Base-by-base conservation (phyloP, 1,140 invertebrate genomes). In the Monochamus saltuarius region DNA sequence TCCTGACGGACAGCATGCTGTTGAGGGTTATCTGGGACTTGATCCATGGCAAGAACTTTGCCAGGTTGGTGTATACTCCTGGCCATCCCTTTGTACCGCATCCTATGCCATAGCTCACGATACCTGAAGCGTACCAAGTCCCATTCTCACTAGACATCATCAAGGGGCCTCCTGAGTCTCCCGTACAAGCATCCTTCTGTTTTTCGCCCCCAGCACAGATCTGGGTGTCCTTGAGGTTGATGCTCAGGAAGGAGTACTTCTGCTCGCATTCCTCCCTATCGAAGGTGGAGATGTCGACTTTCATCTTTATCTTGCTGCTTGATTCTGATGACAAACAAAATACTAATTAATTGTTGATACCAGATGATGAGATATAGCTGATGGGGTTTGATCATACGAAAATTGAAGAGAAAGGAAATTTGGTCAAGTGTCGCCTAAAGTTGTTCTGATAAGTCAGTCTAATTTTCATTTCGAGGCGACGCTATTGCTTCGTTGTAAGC, bases 151-250 rank as follows among this genome's bases (percentile, higher is more conserved):
- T 61, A 3, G 43, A 9, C 22, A 71, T 59, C 84, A 85, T 85
- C 9, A 85, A 65, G 2, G 84, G 82, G 11, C 85, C 85, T 40
- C 85, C 84, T 40, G 83, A 84, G 69, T 86, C 85, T 0, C 84
- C 84, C 17, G 74, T 66, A 67, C 84, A 85, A 0, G 81, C 77
- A 59, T 84, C 82, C 55, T 78, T 75, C 0, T 73, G 68, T 7
- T 65, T 52, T 4, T 63, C 68, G 4, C 79, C 81, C 0, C 81
- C 82, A 0, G 81, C 81, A 61, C 82, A 84, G 2, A 82, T 65
- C 45, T 82, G 80, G 4, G 66, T 71, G 1, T 71, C 45, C 8
- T 40, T 50, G 1, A 75, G 36, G 8, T 53, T 36, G 4, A 69
- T 55, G 17, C 56, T 46, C 10, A 69, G 7, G 1, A 46, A 65